Base-by-base conservation (phyloP, 1,140 invertebrate genomes). In the Aphaenogaster ashmeadi region DNA sequence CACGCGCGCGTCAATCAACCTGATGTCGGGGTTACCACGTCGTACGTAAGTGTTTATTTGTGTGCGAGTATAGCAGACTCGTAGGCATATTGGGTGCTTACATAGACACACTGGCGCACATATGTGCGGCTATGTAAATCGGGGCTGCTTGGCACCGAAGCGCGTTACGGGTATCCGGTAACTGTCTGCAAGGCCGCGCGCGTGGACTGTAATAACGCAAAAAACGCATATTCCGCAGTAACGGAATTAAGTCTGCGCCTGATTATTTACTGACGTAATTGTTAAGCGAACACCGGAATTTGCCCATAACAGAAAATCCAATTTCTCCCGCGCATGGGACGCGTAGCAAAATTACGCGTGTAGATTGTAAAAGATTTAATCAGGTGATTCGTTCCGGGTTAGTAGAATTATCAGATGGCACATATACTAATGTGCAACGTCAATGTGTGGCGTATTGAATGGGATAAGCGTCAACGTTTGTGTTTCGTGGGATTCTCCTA, bases 1-100 rank as follows among this genome's bases (percentile, higher is more conserved):
- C 87, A 85, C 86, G 87, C 87, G 79, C 71, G 80, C 89, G 91
- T 90, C 90, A 91, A 91, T 92, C 91, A 88, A 89, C 87, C 66
- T 54, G 66, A 74, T 56, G 21, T 44, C 44, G 75, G 54, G 86
- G 62, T 89, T 83, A 74, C 67, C 80, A 4, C 67, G 67, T 58
- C 69, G 52, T 18, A 69, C 64, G 21, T 75, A 75, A 84, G 80
- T 84, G 80, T 84, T 84, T 84, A 75, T 60, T 84, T 62, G 41
- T 84, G 80, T 84, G 54, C 50, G 54, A 33, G 41, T 60, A n/a
- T 27, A 1, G 27, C 21, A 44, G 44, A 21, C 80, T 74, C 80
- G 69, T 60, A 58, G 18, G 38, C 80, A 58, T 83, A 83, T 54
- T 18, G 11, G 11, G 60, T 72, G 18, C 47, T 27, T 44, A 81